Evolutionary conservation across 2,888 invertebrate genomes (phyloP).

Genomic region (Temnothorax rugatulus): DNA sequence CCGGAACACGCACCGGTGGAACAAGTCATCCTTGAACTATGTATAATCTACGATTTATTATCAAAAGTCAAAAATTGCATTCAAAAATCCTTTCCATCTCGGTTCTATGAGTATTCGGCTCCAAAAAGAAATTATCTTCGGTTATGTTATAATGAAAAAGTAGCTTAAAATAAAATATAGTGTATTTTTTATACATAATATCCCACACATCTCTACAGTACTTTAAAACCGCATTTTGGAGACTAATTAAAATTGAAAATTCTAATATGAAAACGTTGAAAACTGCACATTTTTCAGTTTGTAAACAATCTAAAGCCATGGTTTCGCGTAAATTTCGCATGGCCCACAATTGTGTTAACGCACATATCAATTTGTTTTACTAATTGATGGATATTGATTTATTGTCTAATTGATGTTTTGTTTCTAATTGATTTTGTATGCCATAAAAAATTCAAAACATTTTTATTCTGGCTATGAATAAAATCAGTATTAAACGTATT

Average conservation of each 20-base stretch:
- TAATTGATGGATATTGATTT: background rate
- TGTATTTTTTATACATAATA: background rate
- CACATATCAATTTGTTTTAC: background rate
- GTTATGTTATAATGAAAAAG: background rate
- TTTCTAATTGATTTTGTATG: background rate
- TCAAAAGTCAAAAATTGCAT: slow-evolving; percentile 14
- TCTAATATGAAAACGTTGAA: background rate
- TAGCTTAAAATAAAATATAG: background rate
- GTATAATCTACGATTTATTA: slow-evolving; percentile 22
- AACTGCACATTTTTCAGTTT: background rate
- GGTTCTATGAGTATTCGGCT: background rate
- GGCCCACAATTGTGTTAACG: background rate
- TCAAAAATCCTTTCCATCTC: background rate
- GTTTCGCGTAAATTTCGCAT: background rate
- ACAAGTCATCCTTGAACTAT: background rate
- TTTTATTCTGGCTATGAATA: background rate
- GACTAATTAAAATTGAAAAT: background rate
- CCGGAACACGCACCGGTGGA: background rate
- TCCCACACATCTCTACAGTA: background rate
- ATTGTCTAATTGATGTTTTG: background rate
- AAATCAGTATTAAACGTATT: background rate
- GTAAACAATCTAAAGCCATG: background rate
- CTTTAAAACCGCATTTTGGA: background rate
- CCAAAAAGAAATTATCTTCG: background rate
- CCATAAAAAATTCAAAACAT: background rate